These are phyloP conservation scores for Psittacula derbiana DNA, from an alignment of 2,797 vertebrate species.

Conservation along the genomic window DNA sequence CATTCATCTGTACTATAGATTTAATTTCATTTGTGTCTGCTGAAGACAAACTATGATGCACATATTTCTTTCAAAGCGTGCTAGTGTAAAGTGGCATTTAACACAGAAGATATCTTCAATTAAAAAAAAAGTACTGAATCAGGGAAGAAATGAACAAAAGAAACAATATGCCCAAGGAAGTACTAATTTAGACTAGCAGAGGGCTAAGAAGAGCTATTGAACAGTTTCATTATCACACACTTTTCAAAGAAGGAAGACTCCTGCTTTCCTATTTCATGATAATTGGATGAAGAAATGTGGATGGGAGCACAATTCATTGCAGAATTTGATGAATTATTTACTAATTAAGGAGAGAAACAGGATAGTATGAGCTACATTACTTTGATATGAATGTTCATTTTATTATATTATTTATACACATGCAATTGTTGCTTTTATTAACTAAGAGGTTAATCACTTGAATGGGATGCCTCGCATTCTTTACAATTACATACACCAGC, in stretches of 20 bases:
- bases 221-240: conserved; percentile 68
- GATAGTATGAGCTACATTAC: conserved; percentile 65
- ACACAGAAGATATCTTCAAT: not conserved
- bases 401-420: conserved; percentile 79
- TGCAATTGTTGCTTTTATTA: conserved; percentile 78
- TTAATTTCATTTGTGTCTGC: conserved; percentile 20
- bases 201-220: conserved; percentile 59
- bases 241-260: conserved; percentile 61
- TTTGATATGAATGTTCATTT: conserved; percentile 74
- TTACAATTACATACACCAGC: conserved; percentile 73
- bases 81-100: not conserved
- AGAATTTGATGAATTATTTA: conserved; percentile 80
- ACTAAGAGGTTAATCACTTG: conserved; percentile 82
- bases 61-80: not conserved
- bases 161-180: conserved; percentile 10
- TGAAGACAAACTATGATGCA: conserved; percentile 17
- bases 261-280: conserved; percentile 76
- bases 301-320: conserved; percentile 74
- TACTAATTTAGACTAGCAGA: conserved; percentile 39
- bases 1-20: conserved; percentile 41
- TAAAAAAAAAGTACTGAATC: not conserved
- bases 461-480: conserved; percentile 75
- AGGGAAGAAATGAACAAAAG: conserved; percentile 34
- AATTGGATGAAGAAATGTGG: conserved; percentile 80
- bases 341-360: conserved; percentile 75